These are phyloP conservation scores for Ariopsis seemanni DNA, from an alignment of 2,113 vertebrate genomes.

Conservation along the genomic window DNA sequence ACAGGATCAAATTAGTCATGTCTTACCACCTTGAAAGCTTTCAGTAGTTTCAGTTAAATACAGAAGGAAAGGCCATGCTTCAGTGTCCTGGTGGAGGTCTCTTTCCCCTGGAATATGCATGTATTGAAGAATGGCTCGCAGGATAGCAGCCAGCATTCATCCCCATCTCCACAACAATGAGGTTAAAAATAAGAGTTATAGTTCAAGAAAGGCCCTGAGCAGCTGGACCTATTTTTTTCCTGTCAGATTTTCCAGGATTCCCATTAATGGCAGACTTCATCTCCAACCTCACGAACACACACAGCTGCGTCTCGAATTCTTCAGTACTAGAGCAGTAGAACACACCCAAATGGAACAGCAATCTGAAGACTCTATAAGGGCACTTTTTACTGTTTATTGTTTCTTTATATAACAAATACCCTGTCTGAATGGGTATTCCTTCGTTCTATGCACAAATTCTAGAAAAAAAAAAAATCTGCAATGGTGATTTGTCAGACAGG, in stretches of 20 bases:
- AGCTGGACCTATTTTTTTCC: conserved; percentile 51
- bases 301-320: conserved; percentile 27
- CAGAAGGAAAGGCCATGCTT: not conserved
- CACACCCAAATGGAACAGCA: not conserved
- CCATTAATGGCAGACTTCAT: conserved; percentile 36
- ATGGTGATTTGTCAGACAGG: not conserved
- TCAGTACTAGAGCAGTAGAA: conserved; percentile 1
- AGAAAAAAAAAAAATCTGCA: not conserved
- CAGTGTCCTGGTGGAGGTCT: conserved; percentile 11
- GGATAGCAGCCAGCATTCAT: conserved; percentile 36
- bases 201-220: conserved; percentile 35
- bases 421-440: not conserved
- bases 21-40: not conserved
- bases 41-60: not conserved
- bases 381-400: not conserved
- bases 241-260: conserved; percentile 49
- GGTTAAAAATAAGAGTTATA: conserved; percentile 51
- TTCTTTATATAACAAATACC: not conserved
- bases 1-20: not conserved
- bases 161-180: conserved; percentile 51
- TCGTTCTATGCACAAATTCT: not conserved
- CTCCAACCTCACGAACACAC: conserved; percentile 1
- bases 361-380: not conserved
- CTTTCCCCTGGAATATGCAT: conserved; percentile 9
- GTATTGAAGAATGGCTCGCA: conserved; percentile 35